A percentile compares a stretch with the other conserved stretches of the same genome.
phyloP scores from a whole-genome alignment of 2,113 vertebrate species.

The Rhinolophus ferrumequinum region DNA sequence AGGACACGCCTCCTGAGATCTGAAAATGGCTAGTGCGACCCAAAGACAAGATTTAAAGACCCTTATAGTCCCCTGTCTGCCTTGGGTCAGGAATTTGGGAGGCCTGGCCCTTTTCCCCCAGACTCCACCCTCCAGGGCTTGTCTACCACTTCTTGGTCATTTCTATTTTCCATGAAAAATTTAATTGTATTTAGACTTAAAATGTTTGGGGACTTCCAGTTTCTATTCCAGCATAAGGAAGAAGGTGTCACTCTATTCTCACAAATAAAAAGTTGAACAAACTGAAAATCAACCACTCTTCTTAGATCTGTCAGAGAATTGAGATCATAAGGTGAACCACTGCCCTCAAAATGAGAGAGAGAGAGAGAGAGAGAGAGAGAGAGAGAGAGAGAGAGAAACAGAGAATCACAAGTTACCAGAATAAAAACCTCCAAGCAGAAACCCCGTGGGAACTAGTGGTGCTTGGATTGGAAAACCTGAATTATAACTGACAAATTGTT shows the following conservation, averaged over 20 bases:
- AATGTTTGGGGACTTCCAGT: background rate
- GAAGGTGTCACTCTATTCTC: background rate
- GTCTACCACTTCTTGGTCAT: background rate
- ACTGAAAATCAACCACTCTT: background rate
- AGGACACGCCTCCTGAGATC: too few relatives aligned
- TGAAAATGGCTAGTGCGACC: too few relatives aligned
- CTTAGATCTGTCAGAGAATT: background rate
- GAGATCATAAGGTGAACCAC: background rate
- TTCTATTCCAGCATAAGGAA: background rate
- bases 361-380: background rate
- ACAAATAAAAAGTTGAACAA: background rate
- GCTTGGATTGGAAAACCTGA: background rate
- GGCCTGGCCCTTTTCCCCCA: too few relatives aligned
- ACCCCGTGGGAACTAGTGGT: background rate
- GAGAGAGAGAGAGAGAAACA: background rate
- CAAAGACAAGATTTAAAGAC: too few relatives aligned
- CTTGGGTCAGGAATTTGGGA: too few relatives aligned
- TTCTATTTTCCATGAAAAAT: background rate
- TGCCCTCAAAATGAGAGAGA: background rate
- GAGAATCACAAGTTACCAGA: background rate
- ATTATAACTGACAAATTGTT: background rate
- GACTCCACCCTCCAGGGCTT: too few relatives aligned
- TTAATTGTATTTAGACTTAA: background rate
- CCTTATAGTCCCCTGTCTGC: too few relatives aligned
- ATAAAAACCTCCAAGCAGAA: background rate